phyloP scores from a whole-genome alignment of 2,113 vertebrate species.

The Oreocharis arfaki region DNA sequence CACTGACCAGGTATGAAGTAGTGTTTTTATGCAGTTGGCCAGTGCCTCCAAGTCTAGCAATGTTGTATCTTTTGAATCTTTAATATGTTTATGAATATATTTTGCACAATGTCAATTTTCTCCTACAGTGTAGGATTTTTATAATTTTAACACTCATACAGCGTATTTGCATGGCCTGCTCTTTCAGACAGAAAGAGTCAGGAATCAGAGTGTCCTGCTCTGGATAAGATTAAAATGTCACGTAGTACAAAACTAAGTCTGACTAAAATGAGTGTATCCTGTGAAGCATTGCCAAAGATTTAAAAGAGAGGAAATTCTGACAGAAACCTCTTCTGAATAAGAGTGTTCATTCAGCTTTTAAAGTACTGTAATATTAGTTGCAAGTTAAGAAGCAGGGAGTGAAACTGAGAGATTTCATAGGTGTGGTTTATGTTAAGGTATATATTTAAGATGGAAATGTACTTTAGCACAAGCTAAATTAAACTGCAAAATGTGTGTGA shows the following conservation, averaged over 20 bases:
- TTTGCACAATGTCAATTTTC: constrained; percentile 22
- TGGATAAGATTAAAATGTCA: background rate
- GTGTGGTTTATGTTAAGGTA: background rate
- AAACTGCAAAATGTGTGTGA: background rate
- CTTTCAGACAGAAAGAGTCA: background rate
- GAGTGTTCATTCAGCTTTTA: background rate
- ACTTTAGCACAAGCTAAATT: background rate
- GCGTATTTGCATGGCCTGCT: background rate
- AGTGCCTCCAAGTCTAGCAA: background rate
- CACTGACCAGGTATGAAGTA: background rate
- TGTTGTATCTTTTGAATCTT: background rate
- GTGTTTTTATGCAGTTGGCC: background rate
- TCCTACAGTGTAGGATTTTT: constrained; percentile 54
- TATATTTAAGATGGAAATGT: constrained; percentile 37
- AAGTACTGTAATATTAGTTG: constrained; percentile 10
- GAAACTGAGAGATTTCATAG: background rate
- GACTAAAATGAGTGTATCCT: background rate
- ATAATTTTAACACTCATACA: background rate
- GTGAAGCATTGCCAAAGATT: constrained; percentile 33
- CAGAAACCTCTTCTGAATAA: background rate
- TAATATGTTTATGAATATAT: background rate
- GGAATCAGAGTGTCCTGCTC: background rate
- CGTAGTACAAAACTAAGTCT: background rate
- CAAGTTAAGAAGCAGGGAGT: background rate
- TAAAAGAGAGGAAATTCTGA: background rate